These are phyloP conservation scores for Bothrops jararaca DNA, from an alignment of 2,113 vertebrate species.

Conservation along the genomic window DNA sequence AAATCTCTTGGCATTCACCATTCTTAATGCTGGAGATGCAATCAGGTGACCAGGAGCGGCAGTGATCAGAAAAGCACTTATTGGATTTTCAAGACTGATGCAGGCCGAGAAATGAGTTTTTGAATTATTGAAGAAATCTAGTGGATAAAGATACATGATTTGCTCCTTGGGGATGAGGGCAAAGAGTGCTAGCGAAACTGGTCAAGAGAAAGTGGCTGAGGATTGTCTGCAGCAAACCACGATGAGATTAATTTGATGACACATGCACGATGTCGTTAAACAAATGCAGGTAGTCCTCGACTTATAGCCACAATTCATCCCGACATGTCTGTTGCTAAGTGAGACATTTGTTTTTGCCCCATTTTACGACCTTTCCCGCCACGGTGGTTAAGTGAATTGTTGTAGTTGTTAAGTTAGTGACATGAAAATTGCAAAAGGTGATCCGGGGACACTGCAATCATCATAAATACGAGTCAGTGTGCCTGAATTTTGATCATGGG, in stretches of 20 bases:
- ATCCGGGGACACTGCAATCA: background rate
- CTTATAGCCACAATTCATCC: background rate
- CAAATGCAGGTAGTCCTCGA: background rate
- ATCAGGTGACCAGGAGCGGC: background rate
- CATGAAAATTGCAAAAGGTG: background rate
- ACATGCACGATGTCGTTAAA: background rate
- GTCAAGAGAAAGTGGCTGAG: background rate
- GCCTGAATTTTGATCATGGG: background rate
- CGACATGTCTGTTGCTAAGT: background rate
- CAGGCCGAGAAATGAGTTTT: background rate
- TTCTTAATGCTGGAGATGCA: background rate
- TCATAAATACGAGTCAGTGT: background rate
- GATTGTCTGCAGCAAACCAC: background rate
- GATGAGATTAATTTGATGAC: background rate
- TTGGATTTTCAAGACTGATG: background rate
- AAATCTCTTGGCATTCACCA: background rate
- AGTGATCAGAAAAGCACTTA: background rate
- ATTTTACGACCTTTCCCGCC: background rate
- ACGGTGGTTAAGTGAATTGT: background rate
- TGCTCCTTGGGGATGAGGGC: background rate
- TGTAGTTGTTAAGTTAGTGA: background rate
- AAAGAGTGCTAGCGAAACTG: background rate
- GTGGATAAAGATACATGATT: background rate
- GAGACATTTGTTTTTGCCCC: background rate
- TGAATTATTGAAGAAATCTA: background rate